Percentiles rank a stretch among this genome's conserved stretches.
phyloP scores from a whole-genome alignment of 2,888 invertebrate genomes.

The Bembecia ichneumoniformis region DNA sequence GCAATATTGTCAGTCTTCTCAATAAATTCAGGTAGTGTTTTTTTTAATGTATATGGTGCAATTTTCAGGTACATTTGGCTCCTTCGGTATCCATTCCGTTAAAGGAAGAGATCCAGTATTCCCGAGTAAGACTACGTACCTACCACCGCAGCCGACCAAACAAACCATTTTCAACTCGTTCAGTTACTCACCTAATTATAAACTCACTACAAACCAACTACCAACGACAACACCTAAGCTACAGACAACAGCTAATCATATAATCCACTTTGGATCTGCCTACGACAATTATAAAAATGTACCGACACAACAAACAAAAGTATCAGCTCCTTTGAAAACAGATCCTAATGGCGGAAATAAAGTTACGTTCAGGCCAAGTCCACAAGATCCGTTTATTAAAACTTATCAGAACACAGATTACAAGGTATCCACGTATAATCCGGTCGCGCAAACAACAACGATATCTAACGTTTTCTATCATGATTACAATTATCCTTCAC shows the following conservation, averaged over 20 bases:
- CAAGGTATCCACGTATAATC: slow-evolving; percentile 56
- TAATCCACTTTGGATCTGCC: slow-evolving; percentile 40
- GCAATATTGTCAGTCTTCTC: no score
- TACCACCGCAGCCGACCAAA: slow-evolving; percentile 50
- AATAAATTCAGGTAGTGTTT: no score
- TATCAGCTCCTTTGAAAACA: slow-evolving; percentile 41
- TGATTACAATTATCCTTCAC: slow-evolving; percentile 35
- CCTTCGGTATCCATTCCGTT: slow-evolving; percentile 71
- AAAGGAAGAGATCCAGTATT: slow-evolving; percentile 65
- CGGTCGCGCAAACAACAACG: slow-evolving; percentile 39
- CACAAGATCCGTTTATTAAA: slow-evolving; percentile 58
- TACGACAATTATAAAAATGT: slow-evolving; percentile 52
- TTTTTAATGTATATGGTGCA: no score
- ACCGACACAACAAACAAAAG: slow-evolving; percentile 60
- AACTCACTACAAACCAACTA: slow-evolving; percentile 40
- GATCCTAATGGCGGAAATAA: slow-evolving; percentile 49
- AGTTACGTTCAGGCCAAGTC: slow-evolving; percentile 54
- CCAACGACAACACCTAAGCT: slow-evolving; percentile 44
- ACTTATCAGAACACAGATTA: slow-evolving; percentile 32
- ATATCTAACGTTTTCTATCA: slow-evolving; percentile 28
- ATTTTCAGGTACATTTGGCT: slow-evolving; percentile 68
- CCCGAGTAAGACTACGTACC: slow-evolving; percentile 53
- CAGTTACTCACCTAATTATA: slow-evolving; percentile 47
- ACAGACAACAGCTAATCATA: slow-evolving; percentile 43
- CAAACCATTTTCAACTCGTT: slow-evolving; percentile 56